These are phyloP conservation scores for Zaprionus africanus DNA, from an alignment of 1,140 invertebrate genomes.

Conservation along the genomic window DNA sequence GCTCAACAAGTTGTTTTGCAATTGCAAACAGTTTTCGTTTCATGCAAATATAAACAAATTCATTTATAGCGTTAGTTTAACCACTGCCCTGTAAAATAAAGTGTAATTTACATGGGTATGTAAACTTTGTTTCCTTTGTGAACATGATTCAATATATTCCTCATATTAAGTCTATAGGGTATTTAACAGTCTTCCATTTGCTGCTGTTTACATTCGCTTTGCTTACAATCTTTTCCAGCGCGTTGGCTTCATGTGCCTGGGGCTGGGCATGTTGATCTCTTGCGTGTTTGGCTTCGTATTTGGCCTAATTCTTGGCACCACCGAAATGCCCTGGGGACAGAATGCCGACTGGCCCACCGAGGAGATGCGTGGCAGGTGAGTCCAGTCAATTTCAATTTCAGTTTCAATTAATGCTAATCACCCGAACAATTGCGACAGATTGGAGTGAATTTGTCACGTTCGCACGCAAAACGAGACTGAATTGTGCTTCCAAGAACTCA, in stretches of 20 bases:
- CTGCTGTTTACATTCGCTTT: conserved; percentile 70
- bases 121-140: not conserved
- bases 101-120: not conserved
- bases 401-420: conserved; percentile 54
- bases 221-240: conserved; percentile 84
- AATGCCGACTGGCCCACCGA: conserved; percentile 91
- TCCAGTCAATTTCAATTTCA: conserved; percentile 39
- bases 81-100: not conserved
- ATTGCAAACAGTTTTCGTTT: conserved; percentile 3
- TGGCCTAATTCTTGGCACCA: conserved; percentile 90
- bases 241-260: conserved; percentile 88
- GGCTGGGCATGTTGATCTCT: conserved; percentile 89
- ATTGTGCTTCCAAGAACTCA: conserved; percentile 21
- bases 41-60: conserved; percentile 6
- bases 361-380: conserved; percentile 91
- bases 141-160: not conserved
- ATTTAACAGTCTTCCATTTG: conserved; percentile 5
- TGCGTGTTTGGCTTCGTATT: conserved; percentile 91
- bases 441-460: conserved; percentile 50
- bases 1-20: not conserved
- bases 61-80: not conserved
- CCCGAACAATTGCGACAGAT: conserved; percentile 55
- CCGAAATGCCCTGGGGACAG: conserved; percentile 90
- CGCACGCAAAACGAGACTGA: conserved; percentile 2
- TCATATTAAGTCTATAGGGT: not conserved